Evolutionary conservation across 2,888 invertebrate species (phyloP).

Genomic region (Habroteleia sp.): DNA sequence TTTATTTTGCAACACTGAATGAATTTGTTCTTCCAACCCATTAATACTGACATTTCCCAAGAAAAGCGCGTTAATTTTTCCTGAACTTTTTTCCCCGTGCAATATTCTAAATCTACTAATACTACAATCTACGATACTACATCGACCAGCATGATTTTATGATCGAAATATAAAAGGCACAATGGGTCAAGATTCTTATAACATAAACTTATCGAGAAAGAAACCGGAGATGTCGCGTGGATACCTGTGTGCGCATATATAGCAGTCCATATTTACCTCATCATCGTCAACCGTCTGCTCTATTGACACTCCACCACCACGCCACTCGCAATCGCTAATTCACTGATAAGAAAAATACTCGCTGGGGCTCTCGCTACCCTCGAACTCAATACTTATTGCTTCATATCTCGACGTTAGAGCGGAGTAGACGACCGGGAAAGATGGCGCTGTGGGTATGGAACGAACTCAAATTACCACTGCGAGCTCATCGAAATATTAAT

Average conservation of each 20-base stretch:
- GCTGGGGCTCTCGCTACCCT: slow-evolving; percentile 65
- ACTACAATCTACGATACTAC: not conserved
- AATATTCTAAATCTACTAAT: no score
- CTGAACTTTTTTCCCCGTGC: no score
- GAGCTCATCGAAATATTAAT: slow-evolving; percentile 29
- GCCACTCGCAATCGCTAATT: slow-evolving; percentile 73
- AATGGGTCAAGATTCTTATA: slow-evolving; percentile 63
- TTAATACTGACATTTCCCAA: no score
- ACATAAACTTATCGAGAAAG: slow-evolving; percentile 64
- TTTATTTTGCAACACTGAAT: no score
- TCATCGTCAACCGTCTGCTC: slow-evolving; percentile 74
- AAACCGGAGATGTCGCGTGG: slow-evolving; percentile 69
- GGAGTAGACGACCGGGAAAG: slow-evolving; percentile 46
- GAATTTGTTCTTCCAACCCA: no score
- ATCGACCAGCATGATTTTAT: slow-evolving; percentile 5
- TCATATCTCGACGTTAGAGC: slow-evolving; percentile 71
- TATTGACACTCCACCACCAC: slow-evolving; percentile 64
- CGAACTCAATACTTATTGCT: slow-evolving; percentile 73
- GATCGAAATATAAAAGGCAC: slow-evolving; percentile 6
- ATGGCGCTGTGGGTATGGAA: slow-evolving; percentile 62
- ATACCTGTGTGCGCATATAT: slow-evolving; percentile 69
- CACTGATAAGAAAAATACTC: slow-evolving; percentile 78
- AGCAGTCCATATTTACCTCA: slow-evolving; percentile 71
- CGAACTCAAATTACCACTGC: slow-evolving; percentile 63
- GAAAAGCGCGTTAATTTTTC: no score